These are phyloP conservation scores for Tolypeutes matacus DNA, from an alignment of 2,797 vertebrate species.

Conservation along the genomic window DNA sequence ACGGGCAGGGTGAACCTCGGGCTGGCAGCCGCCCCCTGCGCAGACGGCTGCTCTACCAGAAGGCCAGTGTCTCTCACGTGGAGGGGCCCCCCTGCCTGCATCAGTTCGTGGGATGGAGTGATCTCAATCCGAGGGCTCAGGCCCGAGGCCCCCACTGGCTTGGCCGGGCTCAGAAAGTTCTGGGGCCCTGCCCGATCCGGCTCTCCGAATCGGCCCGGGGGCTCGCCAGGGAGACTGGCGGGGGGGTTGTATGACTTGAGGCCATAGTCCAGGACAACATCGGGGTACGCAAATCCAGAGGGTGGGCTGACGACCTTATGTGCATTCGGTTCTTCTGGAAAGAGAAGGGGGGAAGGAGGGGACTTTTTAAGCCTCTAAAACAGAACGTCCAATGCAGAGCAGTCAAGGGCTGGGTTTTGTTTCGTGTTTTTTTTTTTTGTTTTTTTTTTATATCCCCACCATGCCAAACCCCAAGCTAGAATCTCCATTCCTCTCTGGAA, in stretches of 20 bases:
- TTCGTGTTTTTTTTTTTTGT: neutral
- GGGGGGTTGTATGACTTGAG: conserved; percentile 93
- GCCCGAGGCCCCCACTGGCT: conserved; percentile 90
- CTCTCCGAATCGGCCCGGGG: conserved; percentile 92
- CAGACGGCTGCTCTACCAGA: conserved; percentile 89
- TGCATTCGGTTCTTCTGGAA: conserved; percentile 96
- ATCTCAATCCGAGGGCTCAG: conserved; percentile 98
- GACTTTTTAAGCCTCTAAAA: conserved; percentile 90
- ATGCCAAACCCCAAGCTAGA: conserved; percentile 34
- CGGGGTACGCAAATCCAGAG: conserved; percentile 92
- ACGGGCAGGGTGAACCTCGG: conserved; percentile 96
- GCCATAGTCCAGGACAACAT: conserved; percentile 92
- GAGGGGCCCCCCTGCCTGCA: conserved; percentile 91
- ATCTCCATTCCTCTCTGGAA: neutral
- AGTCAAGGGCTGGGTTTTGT: conserved; percentile 81
- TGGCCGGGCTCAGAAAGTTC: conserved; percentile 91
- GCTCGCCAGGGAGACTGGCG: conserved; percentile 89
- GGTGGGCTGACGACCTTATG: conserved; percentile 94
- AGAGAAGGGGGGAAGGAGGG: conserved; percentile 92
- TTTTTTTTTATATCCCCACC: neutral
- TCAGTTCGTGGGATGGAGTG: conserved; percentile 98
- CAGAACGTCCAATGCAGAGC: conserved; percentile 85
- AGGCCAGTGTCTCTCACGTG: conserved; percentile 93
- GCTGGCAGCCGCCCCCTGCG: conserved; percentile 90
- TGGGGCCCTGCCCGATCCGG: conserved; percentile 92